These are phyloP conservation scores for Acanthis flammea DNA, from an alignment of 2,797 vertebrate species.

Conservation along the genomic window DNA sequence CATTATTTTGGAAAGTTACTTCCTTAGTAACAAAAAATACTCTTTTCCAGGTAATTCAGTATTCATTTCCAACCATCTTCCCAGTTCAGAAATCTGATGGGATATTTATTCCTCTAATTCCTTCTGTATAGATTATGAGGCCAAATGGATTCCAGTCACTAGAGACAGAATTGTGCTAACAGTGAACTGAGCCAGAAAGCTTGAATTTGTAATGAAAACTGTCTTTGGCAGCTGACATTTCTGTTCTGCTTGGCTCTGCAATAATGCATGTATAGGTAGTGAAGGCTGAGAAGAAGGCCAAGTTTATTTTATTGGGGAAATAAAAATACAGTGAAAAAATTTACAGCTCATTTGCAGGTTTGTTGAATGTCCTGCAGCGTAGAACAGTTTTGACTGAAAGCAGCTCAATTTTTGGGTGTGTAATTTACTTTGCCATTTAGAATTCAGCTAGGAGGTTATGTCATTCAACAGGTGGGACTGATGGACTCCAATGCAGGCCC, in stretches of 20 bases:
- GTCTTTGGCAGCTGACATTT: background rate
- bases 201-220: background rate
- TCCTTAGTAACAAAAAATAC: background rate
- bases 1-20: background rate
- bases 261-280: background rate
- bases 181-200: background rate
- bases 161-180: background rate
- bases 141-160: background rate
- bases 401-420: background rate
- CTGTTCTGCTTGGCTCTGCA: background rate
- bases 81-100: background rate
- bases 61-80: background rate
- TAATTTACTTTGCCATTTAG: background rate
- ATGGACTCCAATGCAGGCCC: background rate
- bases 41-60: background rate
- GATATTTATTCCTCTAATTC: background rate
- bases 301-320: background rate
- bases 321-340: background rate
- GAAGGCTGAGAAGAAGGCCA: background rate
- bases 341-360: background rate
- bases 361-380: background rate
- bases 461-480: background rate
- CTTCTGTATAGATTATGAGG: background rate
- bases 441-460: background rate
- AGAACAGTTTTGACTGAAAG: background rate